phyloP scores from a whole-genome alignment of 2,888 invertebrate species.

The Tipula confusa region DNA sequence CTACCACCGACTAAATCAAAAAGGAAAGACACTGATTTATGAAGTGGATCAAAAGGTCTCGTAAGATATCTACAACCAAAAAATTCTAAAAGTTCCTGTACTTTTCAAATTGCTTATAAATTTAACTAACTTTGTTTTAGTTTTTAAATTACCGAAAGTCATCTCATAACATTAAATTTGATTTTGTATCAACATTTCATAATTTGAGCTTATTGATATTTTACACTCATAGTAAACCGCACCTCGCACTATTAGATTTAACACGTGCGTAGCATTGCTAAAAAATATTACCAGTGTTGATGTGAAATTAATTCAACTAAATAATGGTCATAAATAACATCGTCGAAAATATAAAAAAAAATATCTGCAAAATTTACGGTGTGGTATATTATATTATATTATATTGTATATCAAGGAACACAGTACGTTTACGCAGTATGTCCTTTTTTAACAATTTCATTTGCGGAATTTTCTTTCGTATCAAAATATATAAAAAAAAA shows the following conservation, averaged over 20 bases:
- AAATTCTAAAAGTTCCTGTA: no score
- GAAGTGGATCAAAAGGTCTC: no score
- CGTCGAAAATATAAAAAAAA: constrained; percentile 1
- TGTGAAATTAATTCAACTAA: not conserved
- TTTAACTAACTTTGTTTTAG: no score
- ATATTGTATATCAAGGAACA: not conserved
- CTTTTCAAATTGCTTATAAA: no score
- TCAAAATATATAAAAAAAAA: not conserved
- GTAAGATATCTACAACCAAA: no score
- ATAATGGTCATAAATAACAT: not conserved
- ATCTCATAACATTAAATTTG: no score
- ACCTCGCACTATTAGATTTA: not conserved
- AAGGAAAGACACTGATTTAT: no score
- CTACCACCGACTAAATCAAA: no score
- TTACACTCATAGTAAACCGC: no score
- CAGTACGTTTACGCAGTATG: constrained; percentile 14
- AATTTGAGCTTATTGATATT: no score
- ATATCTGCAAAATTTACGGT: constrained; percentile 3
- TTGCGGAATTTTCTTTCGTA: not conserved
- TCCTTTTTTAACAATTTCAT: constrained; percentile 25
- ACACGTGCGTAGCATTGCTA: not conserved
- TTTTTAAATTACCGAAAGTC: no score
- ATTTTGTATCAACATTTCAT: no score
- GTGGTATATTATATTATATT: not conserved
- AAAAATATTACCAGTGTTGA: not conserved